These are phyloP conservation scores for Hypomecis atomaria DNA, from an alignment of 2,888 invertebrate genomes.

Conservation along the genomic window DNA sequence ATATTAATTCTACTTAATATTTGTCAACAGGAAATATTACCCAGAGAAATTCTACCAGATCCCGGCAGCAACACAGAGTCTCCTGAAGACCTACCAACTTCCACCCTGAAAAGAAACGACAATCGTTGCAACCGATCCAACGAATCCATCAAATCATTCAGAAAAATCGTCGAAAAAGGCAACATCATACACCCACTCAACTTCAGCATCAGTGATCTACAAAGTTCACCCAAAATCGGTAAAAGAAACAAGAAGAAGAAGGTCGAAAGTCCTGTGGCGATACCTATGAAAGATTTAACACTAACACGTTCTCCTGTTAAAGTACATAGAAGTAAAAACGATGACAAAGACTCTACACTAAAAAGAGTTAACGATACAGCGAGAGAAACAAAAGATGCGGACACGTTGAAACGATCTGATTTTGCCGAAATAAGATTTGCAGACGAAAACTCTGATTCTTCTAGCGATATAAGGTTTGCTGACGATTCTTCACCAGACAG, in stretches of 20 bases:
- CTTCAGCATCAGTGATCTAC: slow-evolving; percentile 79
- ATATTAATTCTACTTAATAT: slow-evolving; percentile 12
- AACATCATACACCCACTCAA: slow-evolving; percentile 80
- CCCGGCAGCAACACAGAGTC: slow-evolving; percentile 89
- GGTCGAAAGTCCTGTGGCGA: slow-evolving; percentile 61
- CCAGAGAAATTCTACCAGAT: slow-evolving; percentile 76
- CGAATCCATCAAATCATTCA: slow-evolving; percentile 69
- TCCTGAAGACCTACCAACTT: slow-evolving; percentile 83
- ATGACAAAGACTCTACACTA: slow-evolving; percentile 69
- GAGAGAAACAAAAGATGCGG: slow-evolving; percentile 86
- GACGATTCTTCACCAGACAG: slow-evolving; percentile 81
- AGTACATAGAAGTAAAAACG: slow-evolving; percentile 66
- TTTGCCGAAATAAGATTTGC: slow-evolving; percentile 89
- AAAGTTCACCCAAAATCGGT: slow-evolving; percentile 69
- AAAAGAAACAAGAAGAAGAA: slow-evolving; percentile 70
- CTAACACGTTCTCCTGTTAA: slow-evolving; percentile 70
- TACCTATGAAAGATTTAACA: slow-evolving; percentile 76
- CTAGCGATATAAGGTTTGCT: slow-evolving; percentile 77
- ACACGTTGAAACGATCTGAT: slow-evolving; percentile 83
- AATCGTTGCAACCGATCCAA: slow-evolving; percentile 66
- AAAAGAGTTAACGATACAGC: slow-evolving; percentile 87
- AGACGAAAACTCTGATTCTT: slow-evolving; percentile 87
- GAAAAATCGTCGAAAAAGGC: slow-evolving; percentile 69
- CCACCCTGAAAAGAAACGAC: slow-evolving; percentile 69
- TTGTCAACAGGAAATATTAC: slow-evolving; percentile 76